Evolutionary conservation across 1,140 invertebrate genomes (phyloP).

Genomic region (Eumeta japonica): DNA sequence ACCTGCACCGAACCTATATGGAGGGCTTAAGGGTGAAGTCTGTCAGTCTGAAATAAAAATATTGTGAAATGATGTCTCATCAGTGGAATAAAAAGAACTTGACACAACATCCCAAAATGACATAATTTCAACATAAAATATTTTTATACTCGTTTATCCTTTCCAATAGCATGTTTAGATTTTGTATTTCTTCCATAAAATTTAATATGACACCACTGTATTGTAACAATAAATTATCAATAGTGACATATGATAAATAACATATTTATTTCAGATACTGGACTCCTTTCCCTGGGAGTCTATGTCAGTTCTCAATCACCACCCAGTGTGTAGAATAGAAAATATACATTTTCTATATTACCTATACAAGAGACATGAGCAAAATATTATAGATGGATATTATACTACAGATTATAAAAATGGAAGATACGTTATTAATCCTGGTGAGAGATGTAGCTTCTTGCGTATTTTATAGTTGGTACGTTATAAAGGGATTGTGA

Average conservation of each 20-base stretch:
- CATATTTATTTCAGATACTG: slow-evolving; percentile 57
- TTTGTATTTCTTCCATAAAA: too few species aligned
- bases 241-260: not conserved
- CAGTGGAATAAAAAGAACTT: too few species aligned
- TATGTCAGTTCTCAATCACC: slow-evolving; percentile 61
- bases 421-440: slow-evolving; percentile 51
- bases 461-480: too few species aligned
- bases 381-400: slow-evolving; percentile 59
- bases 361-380: slow-evolving; percentile 64
- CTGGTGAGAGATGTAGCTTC: slow-evolving; percentile 41
- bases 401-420: slow-evolving; percentile 25
- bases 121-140: too few species aligned
- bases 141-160: too few species aligned
- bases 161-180: too few species aligned
- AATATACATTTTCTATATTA: slow-evolving; percentile 70
- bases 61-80: too few species aligned
- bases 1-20: too few species aligned
- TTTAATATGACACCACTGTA: slow-evolving; percentile 3
- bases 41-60: too few species aligned
- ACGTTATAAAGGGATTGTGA: too few species aligned
- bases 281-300: slow-evolving; percentile 77
- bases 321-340: slow-evolving; percentile 72
- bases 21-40: too few species aligned
- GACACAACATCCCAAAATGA: too few species aligned
- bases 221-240: slow-evolving; percentile 1